These are phyloP conservation scores for Zygogramma bicolorata DNA, from an alignment of 2,888 invertebrate species.

Conservation along the genomic window DNA sequence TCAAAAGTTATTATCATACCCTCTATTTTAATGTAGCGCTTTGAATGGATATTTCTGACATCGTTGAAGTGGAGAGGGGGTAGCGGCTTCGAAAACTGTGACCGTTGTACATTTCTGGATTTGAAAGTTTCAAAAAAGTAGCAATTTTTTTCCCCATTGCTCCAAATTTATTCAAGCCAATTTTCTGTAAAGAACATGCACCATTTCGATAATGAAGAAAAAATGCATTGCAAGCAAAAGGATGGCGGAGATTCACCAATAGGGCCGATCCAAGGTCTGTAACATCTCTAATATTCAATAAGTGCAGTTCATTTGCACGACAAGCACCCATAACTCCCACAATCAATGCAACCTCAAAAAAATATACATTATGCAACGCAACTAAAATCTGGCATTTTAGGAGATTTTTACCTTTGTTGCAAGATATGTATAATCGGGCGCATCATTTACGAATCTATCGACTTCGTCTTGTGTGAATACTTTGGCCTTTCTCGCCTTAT, in stretches of 20 bases:
- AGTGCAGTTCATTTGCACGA: conserved; percentile 33
- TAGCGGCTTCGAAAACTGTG: conserved; percentile 29
- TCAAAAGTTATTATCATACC: too few relatives aligned
- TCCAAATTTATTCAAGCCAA: conserved; percentile 41
- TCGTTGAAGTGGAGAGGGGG: neutral
- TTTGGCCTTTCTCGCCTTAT: conserved; percentile 53
- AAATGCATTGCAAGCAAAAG: conserved; percentile 19
- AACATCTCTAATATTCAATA: conserved; percentile 35
- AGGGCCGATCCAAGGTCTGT: conserved; percentile 34
- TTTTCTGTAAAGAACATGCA: conserved; percentile 33
- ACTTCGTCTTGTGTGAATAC: conserved; percentile 51
- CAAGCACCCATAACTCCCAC: conserved; percentile 40
- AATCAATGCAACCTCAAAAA: conserved; percentile 39
- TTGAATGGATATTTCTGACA: neutral
- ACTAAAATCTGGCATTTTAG: neutral
- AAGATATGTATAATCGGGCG: conserved; percentile 38
- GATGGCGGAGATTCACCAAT: conserved; percentile 38
- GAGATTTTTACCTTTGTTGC: conserved; percentile 35
- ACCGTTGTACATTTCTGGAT: conserved; percentile 36
- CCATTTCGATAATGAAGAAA: conserved; percentile 42
- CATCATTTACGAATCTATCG: conserved; percentile 39
- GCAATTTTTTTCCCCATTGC: conserved; percentile 39
- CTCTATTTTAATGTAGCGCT: too few relatives aligned
- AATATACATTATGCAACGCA: neutral
- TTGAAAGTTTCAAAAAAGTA: conserved; percentile 28